A percentile compares a stretch with the other conserved stretches of the same genome.
phyloP scores from a whole-genome alignment of 2,797 vertebrate genomes.

The Gymnodraco acuticeps region DNA sequence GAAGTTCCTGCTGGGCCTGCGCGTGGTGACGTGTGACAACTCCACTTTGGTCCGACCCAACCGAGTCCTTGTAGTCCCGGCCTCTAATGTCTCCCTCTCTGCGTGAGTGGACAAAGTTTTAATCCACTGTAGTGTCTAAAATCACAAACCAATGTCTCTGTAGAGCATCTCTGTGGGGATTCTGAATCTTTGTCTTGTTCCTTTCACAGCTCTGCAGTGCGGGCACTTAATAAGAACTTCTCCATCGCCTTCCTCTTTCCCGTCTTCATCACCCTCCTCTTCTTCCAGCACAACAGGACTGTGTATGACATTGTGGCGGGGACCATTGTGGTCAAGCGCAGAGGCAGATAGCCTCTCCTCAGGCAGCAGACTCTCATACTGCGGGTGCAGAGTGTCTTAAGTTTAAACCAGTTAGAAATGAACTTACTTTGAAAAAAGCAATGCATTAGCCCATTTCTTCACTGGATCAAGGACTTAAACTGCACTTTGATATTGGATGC shows the following conservation, averaged over 20 bases:
- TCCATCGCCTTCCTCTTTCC: constrained; percentile 98
- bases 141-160: not conserved
- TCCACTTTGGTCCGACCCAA: constrained; percentile 93
- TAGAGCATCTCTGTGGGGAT: not conserved
- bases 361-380: not conserved
- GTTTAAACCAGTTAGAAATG: constrained; percentile 7
- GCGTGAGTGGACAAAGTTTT: constrained; percentile 87
- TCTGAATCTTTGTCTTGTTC: constrained; percentile 12
- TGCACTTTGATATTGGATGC: constrained; percentile 30
- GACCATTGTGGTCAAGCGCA: constrained; percentile 95
- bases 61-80: constrained; percentile 93
- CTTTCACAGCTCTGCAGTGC: constrained; percentile 90
- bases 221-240: constrained; percentile 98
- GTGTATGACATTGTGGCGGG: constrained; percentile 98
- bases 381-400: not conserved
- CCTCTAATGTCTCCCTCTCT: constrained; percentile 94
- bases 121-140: not conserved
- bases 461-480: constrained; percentile 14
- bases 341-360: constrained; percentile 87
- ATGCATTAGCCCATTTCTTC: not conserved
- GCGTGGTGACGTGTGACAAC: constrained; percentile 94
- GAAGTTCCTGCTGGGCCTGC: constrained; percentile 94
- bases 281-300: constrained; percentile 98
- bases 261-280: constrained; percentile 95
- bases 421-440: not conserved